These are phyloP conservation scores for Galeopterus variegatus DNA, from an alignment of 2,113 vertebrate genomes.

Conservation along the genomic window DNA sequence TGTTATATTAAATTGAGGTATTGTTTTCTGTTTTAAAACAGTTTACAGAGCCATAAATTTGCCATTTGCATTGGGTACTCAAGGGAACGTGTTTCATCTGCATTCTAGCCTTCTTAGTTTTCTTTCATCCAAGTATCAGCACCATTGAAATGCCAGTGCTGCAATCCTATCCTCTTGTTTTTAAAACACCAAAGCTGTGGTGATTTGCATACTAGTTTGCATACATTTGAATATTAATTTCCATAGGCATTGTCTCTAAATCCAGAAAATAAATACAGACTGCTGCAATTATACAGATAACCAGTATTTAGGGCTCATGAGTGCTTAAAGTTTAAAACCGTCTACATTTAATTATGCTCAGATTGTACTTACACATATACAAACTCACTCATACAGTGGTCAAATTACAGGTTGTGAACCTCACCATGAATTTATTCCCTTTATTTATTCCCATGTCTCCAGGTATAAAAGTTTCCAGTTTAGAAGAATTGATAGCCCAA, in stretches of 20 bases:
- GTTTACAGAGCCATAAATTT: constrained; percentile 27
- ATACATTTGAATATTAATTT: constrained; percentile 84
- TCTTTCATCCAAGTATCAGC: constrained; percentile 54
- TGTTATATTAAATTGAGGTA: constrained; percentile 67
- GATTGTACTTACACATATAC: constrained; percentile 31
- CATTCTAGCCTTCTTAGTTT: constrained; percentile 31
- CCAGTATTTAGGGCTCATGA: constrained; percentile 48
- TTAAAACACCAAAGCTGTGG: constrained; percentile 36
- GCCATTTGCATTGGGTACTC: constrained; percentile 20
- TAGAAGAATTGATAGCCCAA: neutral
- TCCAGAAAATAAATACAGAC: constrained; percentile 76
- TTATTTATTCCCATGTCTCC: neutral
- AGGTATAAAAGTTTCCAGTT: neutral
- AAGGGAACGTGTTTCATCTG: constrained; percentile 35
- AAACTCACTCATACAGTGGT: neutral
- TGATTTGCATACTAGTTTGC: constrained; percentile 69
- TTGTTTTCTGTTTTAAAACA: constrained; percentile 68
- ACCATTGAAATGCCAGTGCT: constrained; percentile 21
- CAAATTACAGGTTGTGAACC: neutral
- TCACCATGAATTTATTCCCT: constrained; percentile 29
- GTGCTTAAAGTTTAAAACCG: constrained; percentile 51
- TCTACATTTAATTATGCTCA: constrained; percentile 58
- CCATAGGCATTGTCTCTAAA: constrained; percentile 67
- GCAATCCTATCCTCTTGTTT: constrained; percentile 33
- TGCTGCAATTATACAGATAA: constrained; percentile 66